phyloP scores from a whole-genome alignment of 1,140 invertebrate genomes.

The Drosophila grimshawi region DNA sequence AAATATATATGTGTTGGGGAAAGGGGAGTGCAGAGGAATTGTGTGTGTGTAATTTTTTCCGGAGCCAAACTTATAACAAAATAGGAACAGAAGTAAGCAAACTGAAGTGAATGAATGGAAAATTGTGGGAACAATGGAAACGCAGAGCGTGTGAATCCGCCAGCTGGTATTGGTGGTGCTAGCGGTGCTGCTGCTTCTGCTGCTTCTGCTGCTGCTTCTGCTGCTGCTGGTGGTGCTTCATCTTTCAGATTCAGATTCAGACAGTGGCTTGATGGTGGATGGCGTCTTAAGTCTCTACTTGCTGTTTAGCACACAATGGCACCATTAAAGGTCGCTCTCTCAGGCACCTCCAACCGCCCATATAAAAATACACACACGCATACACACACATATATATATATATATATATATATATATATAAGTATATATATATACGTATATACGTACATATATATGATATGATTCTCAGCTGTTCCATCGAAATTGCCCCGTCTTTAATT shows the following conservation, averaged over 20 bases:
- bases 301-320: constrained; percentile 81
- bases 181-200: constrained; percentile 21
- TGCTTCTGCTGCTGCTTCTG: constrained; percentile 31
- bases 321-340: constrained; percentile 69
- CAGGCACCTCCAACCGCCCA: constrained; percentile 48
- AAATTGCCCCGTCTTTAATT: constrained; percentile 67
- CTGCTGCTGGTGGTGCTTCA: constrained; percentile 45
- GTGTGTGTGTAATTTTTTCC: constrained; percentile 39
- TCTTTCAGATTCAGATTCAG: constrained; percentile 34
- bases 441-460: constrained; percentile 17
- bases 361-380: constrained; percentile 19
- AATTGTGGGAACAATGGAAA: constrained; percentile 78
- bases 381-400: constrained; percentile 15
- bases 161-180: constrained; percentile 28
- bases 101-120: constrained; percentile 74
- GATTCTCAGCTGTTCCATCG: constrained; percentile 30
- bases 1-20: not conserved
- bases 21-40: not conserved
- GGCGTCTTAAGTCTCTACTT: constrained; percentile 28
- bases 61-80: constrained; percentile 74
- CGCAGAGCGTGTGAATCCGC: constrained; percentile 70
- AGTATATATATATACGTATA: constrained; percentile 29
- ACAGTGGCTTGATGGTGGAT: constrained; percentile 12
- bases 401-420: constrained; percentile 30
- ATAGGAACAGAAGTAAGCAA: constrained; percentile 78